Conservation (phyloP, 1,140 invertebrate species). For the Nomia melanderi region DNA sequence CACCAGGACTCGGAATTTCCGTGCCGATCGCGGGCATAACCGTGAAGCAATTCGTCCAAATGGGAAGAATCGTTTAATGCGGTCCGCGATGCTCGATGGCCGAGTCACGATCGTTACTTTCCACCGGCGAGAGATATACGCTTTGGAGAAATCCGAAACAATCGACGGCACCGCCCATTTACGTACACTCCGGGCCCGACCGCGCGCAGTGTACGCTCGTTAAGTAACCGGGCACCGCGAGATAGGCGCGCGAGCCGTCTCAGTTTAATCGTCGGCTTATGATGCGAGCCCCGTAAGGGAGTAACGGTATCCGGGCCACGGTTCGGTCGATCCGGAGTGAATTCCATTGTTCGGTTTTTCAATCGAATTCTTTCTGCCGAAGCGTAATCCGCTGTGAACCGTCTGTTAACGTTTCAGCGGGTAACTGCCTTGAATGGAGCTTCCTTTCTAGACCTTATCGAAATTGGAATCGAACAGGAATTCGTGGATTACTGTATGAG, state of each 20-base stretch:
- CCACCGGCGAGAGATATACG: constrained; percentile 13
- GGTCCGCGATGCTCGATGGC: constrained; percentile 22
- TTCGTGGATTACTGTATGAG: no score
- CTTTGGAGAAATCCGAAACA: constrained; percentile 62
- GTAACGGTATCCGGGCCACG: constrained; percentile 27
- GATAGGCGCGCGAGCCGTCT: constrained; percentile 2
- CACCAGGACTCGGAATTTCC: constrained; percentile 46
- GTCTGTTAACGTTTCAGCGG: no score
- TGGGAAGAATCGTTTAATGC: constrained; percentile 53
- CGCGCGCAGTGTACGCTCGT: constrained; percentile 37
- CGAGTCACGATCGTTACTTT: constrained; percentile 60
- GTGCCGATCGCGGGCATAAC: constrained; percentile 37
- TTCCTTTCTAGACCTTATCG: no score
- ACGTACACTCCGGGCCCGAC: constrained; percentile 14
- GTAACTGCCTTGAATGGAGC: no score
- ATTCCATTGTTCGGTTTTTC: neutral
- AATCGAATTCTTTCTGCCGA: neutral
- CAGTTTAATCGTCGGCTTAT: constrained; percentile 33
- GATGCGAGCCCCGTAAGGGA: constrained; percentile 13
- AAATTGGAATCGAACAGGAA: no score
- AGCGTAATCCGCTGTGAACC: no score
- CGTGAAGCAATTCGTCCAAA: constrained; percentile 53
- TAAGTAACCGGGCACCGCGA: constrained; percentile 43
- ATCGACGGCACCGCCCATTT: constrained; percentile 55
- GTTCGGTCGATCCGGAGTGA: neutral